Evolutionary conservation across 2,113 vertebrate species (phyloP).

Genomic region (Cervus canadensis): DNA sequence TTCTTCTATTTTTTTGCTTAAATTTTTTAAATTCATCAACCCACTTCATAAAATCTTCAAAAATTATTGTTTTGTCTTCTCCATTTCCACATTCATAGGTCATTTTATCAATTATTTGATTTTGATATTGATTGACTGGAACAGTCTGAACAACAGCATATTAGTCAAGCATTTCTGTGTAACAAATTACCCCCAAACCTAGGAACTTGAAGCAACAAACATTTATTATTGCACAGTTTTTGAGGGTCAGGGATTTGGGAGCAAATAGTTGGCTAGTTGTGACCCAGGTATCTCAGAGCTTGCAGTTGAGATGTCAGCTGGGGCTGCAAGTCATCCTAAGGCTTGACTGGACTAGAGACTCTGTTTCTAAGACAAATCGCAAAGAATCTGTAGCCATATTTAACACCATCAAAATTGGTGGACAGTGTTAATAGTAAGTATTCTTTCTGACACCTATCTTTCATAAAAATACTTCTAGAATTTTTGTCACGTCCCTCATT

Average conservation of each 20-base stretch:
- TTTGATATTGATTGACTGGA: neutral
- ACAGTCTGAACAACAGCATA: neutral
- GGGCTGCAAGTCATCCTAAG: neutral
- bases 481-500: neutral
- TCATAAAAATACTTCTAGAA: neutral
- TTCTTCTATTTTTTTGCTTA: neutral
- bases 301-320: neutral
- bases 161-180: neutral
- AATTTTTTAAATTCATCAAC: neutral
- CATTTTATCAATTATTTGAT: neutral
- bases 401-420: neutral
- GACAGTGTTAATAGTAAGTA: neutral
- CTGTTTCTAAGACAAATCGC: neutral
- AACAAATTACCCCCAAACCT: neutral
- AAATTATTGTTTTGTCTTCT: neutral
- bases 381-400: neutral
- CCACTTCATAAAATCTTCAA: neutral
- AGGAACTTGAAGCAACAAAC: neutral
- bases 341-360: neutral
- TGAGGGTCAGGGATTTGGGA: neutral
- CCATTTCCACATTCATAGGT: constrained; percentile 5
- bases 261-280: neutral
- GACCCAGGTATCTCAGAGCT: neutral
- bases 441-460: neutral
- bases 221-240: neutral